Evolutionary conservation across 2,113 vertebrate genomes (phyloP).

Genomic region (Strix aluco): DNA sequence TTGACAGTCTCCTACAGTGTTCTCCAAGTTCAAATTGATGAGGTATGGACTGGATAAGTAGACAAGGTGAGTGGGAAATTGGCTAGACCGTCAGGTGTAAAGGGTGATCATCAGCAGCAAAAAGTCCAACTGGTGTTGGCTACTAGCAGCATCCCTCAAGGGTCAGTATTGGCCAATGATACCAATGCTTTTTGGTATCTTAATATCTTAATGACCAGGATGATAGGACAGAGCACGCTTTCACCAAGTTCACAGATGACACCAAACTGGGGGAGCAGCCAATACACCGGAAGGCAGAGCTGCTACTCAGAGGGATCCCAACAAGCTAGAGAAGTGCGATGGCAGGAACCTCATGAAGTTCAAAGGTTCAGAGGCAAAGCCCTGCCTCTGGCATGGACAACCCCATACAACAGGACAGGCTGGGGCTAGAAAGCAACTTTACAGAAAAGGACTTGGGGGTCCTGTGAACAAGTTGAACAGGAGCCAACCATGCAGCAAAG

Average conservation of each 20-base stretch:
- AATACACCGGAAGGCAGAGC: background rate
- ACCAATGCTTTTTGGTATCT: background rate
- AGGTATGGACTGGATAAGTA: background rate
- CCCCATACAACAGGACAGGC: no score
- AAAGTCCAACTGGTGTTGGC: background rate
- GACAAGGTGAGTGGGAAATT: background rate
- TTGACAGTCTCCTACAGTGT: background rate
- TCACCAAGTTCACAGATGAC: background rate
- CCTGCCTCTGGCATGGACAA: background rate
- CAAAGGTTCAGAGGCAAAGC: background rate
- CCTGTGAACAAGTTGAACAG: background rate
- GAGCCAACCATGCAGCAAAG: background rate
- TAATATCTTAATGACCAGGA: rapidly evolving
- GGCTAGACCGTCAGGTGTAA: no score
- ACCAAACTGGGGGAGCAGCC: background rate
- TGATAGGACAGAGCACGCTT: background rate
- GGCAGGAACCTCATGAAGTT: background rate
- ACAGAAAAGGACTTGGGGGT: background rate
- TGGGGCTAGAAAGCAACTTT: background rate
- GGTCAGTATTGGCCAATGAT: no score
- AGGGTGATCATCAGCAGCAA: background rate
- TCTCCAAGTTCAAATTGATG: background rate
- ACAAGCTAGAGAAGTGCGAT: background rate
- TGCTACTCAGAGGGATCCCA: background rate
- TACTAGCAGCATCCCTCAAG: background rate